A percentile compares a stretch with the other conserved stretches of the same genome.
phyloP scores from a whole-genome alignment of 2,888 invertebrate genomes.

The Andrena flavipes region DNA sequence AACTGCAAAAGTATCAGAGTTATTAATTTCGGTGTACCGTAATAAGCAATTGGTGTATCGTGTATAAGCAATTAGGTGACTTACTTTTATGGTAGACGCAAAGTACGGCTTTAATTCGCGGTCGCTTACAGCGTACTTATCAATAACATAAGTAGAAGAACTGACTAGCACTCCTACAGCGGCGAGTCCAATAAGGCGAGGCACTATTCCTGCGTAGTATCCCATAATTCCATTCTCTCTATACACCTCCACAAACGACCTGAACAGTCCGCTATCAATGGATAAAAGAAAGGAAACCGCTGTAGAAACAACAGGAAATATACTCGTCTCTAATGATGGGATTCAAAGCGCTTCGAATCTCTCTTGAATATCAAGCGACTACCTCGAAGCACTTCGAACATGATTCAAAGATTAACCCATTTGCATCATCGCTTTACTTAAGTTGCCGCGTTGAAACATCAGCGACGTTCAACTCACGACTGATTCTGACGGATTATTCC shows the following conservation, averaged over 20 bases:
- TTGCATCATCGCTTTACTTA: too few species aligned
- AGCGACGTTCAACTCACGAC: too few species aligned
- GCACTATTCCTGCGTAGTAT: conserved; percentile 94
- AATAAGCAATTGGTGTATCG: too few species aligned
- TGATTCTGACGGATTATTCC: too few species aligned
- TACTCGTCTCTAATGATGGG: neutral
- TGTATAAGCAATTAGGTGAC: conserved; percentile 68
- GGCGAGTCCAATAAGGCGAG: conserved; percentile 94
- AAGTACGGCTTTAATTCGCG: conserved; percentile 87
- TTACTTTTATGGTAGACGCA: conserved; percentile 87
- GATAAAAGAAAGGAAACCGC: conserved; percentile 70
- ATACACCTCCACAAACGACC: conserved; percentile 93
- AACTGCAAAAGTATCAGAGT: conserved; percentile 86
- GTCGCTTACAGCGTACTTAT: conserved; percentile 92
- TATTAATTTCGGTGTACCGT: neutral
- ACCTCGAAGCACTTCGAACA: too few species aligned
- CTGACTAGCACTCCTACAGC: conserved; percentile 92
- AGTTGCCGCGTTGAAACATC: too few species aligned
- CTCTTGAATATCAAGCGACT: too few species aligned
- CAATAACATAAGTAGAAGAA: conserved; percentile 90
- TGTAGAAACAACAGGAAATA: conserved; percentile 20
- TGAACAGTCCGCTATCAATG: conserved; percentile 88
- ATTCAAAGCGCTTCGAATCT: too few species aligned
- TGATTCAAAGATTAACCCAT: too few species aligned
- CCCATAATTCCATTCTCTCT: conserved; percentile 94